phyloP scores from a whole-genome alignment of 1,140 invertebrate genomes.

The Odontomachus brunneus region DNA sequence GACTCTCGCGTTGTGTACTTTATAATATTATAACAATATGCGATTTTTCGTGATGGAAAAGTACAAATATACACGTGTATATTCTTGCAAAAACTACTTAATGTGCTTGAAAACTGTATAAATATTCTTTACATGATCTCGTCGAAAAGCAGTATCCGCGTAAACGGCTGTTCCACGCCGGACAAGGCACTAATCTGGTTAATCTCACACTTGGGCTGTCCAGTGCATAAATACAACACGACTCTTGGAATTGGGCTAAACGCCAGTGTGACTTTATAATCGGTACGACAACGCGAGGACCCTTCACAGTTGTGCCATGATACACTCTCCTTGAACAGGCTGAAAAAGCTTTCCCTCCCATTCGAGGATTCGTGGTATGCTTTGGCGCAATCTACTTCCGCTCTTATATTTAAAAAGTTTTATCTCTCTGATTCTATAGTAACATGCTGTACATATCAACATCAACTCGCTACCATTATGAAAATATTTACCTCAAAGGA shows the following conservation, averaged over 20 bases:
- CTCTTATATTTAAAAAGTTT: too few relatives aligned
- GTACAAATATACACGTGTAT: background rate
- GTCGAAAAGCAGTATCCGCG: conserved; percentile 4
- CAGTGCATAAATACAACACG: conserved; percentile 72
- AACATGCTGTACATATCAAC: background rate
- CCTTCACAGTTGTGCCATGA: conserved; percentile 42
- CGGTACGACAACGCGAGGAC: conserved; percentile 18
- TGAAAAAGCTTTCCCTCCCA: background rate
- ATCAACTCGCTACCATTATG: background rate
- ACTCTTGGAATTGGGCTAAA: conserved; percentile 70
- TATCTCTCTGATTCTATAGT: background rate
- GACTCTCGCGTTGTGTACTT: too few relatives aligned
- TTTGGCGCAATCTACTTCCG: too few relatives aligned
- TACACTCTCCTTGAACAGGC: conserved; percentile 11
- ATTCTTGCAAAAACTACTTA: background rate
- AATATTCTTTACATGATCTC: background rate
- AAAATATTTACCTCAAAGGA: background rate
- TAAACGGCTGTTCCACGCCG: conserved; percentile 59
- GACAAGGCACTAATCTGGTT: conserved; percentile 78
- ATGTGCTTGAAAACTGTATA: background rate
- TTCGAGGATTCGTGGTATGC: background rate
- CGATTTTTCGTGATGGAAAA: background rate
- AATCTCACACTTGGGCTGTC: conserved; percentile 70
- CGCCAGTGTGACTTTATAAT: conserved; percentile 51
- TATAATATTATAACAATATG: too few relatives aligned